phyloP scores from a whole-genome alignment of 2,797 vertebrate species.

The Chloroceryle inda region DNA sequence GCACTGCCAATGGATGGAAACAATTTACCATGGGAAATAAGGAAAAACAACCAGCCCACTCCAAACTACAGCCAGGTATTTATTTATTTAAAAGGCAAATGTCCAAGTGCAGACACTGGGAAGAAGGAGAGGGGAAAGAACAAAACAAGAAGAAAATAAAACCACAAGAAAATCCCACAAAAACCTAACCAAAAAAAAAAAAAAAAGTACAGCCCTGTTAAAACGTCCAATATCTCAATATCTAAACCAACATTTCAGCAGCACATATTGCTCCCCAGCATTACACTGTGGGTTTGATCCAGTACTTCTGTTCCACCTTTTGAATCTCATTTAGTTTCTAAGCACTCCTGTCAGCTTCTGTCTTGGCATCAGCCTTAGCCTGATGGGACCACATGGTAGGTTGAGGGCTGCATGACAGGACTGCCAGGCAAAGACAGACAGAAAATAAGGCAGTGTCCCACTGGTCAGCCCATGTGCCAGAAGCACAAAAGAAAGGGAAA shows the following conservation, averaged over 20 bases:
- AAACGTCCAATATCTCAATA: not conserved
- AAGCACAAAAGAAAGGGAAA: slow-evolving; percentile 8
- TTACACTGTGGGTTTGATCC: not conserved
- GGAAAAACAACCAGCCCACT: not conserved
- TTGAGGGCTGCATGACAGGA: not conserved
- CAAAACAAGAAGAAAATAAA: not conserved
- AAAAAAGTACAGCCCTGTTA: not conserved
- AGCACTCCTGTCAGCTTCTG: not conserved
- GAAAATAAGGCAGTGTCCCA: not conserved
- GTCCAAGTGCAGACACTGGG: not conserved
- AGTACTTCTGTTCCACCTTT: not conserved
- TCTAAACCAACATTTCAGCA: not conserved
- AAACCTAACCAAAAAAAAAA: not conserved
- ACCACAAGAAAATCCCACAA: not conserved
- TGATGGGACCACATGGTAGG: slow-evolving; percentile 1
- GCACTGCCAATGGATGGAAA: not conserved
- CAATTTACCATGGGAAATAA: not conserved
- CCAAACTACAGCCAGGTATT: not conserved
- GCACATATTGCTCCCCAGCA: not conserved
- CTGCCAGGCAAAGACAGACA: not conserved
- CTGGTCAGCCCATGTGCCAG: not conserved
- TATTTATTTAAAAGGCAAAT: not conserved
- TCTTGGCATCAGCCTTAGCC: not conserved
- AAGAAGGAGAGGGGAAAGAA: not conserved
- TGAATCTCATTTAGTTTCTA: not conserved